phyloP scores from a whole-genome alignment of 1,140 invertebrate species.

The Calephelis nemesis region DNA sequence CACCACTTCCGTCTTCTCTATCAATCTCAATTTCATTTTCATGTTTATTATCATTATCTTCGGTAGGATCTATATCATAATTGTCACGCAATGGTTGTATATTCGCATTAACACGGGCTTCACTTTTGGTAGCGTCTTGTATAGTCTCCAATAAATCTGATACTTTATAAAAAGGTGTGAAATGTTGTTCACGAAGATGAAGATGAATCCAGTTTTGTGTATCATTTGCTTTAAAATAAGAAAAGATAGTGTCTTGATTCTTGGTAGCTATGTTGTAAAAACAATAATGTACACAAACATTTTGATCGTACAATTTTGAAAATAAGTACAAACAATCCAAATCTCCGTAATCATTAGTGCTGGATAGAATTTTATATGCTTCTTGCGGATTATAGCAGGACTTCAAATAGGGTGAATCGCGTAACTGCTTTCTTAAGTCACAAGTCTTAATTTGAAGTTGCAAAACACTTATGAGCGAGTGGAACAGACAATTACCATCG shows the following conservation, averaged over 20 bases:
- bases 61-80: slow-evolving; percentile 26
- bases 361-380: slow-evolving; percentile 36
- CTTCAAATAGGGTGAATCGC: slow-evolving; percentile 37
- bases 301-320: slow-evolving; percentile 39
- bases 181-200: slow-evolving; percentile 34
- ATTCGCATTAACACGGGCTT: slow-evolving; percentile 24
- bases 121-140: slow-evolving; percentile 24
- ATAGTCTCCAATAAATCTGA: slow-evolving; percentile 26
- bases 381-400: slow-evolving; percentile 39
- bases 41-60: slow-evolving; percentile 24
- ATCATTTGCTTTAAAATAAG: slow-evolving; percentile 40
- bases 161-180: slow-evolving; percentile 30
- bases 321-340: slow-evolving; percentile 39
- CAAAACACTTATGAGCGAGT: slow-evolving; percentile 37
- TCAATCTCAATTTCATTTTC: slow-evolving; percentile 19
- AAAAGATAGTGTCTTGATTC: slow-evolving; percentile 37
- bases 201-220: slow-evolving; percentile 39
- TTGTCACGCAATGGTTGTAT: slow-evolving; percentile 24
- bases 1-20: slow-evolving; percentile 25
- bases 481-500: slow-evolving; percentile 39
- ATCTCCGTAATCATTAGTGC: slow-evolving; percentile 35
- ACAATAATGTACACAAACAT: slow-evolving; percentile 40
- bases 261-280: slow-evolving; percentile 33
- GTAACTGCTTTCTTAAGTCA: slow-evolving; percentile 36
- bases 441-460: slow-evolving; percentile 37